Evolutionary conservation across 2,888 invertebrate species (phyloP), one percentile per base, ranked within the genome.

Genomic region (Eilema griseolum): DNA sequence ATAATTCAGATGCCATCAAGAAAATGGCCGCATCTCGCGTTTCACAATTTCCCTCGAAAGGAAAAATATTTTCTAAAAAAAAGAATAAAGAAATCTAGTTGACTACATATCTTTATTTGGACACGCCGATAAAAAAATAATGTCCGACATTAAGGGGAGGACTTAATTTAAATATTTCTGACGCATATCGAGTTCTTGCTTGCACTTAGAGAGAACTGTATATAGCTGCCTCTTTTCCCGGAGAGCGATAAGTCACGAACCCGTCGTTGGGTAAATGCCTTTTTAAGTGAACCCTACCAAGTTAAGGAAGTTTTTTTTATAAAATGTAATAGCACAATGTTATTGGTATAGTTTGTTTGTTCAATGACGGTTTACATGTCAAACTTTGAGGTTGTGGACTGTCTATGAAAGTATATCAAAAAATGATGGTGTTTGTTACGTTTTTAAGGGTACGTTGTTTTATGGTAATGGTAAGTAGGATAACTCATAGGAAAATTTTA

Each of bases 81-180:
- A 76, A 80, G 77, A 75, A 77, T 80, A 76, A 80, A 74, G 71
- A 65, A 75, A 77, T 81, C 74, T 78, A 73, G 83, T 78, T 79
- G 82, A 83, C 87, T 86, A 90, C 92, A 91, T 91, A 93, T 94
- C 92, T 94, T 88, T 92, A 92, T 93, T 93, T 91, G 89, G 89
- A 85, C 81, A 83, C 73, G 85, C 89, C 92, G 93, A 94, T 94
- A 95, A 95, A 95, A 94, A 95, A 94, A 94, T 94, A 94, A 95
- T 93, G 93, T 92, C 88, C 83, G 69, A 93, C 94, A 93, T 94
- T 93, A 93, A 90, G 89, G 90, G 87, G 87, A 90, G 89, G 89
- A 90, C 93, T 93, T 93, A 93, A 94, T 95, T 95, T 94, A 93
- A 94, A 95, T 94, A 94, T 93, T 93, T 90, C 88, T 90, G 88